These are phyloP conservation scores for Aphodius sticticus DNA, from an alignment of 2,888 invertebrate genomes.

Conservation along the genomic window DNA sequence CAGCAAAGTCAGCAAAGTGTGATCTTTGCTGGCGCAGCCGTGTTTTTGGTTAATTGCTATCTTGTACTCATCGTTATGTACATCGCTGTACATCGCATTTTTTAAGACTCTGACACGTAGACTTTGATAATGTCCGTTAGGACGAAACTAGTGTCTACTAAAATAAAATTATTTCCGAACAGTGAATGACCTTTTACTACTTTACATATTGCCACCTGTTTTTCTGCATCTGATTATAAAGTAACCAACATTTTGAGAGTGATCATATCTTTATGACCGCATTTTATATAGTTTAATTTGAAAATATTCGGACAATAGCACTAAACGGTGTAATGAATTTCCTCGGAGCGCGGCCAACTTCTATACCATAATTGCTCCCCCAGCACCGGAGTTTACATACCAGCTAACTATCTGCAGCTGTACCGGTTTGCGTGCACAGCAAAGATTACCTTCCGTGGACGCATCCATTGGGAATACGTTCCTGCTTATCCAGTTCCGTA, in stretches of 20 bases:
- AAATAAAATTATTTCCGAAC: no score
- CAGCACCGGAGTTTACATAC: background rate
- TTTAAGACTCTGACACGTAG: no score
- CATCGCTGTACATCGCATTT: no score
- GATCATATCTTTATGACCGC: background rate
- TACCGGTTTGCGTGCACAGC: constrained; percentile 4
- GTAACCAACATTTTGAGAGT: background rate
- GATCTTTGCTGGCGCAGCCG: no score
- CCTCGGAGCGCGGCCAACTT: background rate
- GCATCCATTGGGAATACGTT: background rate
- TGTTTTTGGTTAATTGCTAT: no score
- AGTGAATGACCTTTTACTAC: no score
- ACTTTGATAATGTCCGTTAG: no score
- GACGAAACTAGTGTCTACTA: no score
- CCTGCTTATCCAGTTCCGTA: constrained; percentile 4
- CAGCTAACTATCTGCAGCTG: background rate
- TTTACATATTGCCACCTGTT: no score
- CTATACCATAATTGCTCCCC: background rate
- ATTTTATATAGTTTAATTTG: background rate
- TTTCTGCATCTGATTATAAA: no score
- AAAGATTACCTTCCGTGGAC: background rate
- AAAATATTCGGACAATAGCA: background rate
- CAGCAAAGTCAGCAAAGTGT: no score
- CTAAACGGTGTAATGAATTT: background rate
- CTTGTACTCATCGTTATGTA: no score